Conservation (phyloP, 2,797 vertebrate genomes). For the Glossophaga mutica region DNA sequence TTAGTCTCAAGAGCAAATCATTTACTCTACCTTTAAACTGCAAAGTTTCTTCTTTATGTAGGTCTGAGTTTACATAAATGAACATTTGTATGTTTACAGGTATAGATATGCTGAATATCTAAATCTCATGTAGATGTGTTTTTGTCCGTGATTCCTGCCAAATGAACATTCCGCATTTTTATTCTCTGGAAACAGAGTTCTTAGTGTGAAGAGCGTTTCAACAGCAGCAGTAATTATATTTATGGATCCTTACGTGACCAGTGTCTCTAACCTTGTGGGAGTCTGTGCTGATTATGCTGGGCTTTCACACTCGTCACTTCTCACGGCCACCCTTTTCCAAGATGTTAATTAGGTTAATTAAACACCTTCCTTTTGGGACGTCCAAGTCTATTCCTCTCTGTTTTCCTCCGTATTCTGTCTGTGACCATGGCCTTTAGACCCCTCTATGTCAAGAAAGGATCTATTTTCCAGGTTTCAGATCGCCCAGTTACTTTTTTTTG, state of each 20-base stretch:
- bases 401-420: neutral
- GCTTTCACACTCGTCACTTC: neutral
- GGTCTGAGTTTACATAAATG: neutral
- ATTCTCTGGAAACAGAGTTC: neutral
- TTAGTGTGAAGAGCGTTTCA: neutral
- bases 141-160: neutral
- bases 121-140: neutral
- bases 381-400: neutral
- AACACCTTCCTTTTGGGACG: slow-evolving; percentile 24
- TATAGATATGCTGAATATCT: neutral
- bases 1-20: neutral
- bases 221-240: neutral
- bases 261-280: neutral
- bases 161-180: neutral
- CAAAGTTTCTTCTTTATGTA: neutral
- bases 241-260: neutral
- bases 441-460: neutral
- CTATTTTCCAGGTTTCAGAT: neutral
- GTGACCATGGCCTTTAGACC: neutral
- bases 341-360: slow-evolving; percentile 16
- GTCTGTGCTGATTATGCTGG: neutral
- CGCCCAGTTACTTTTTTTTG: neutral
- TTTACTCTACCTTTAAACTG: neutral
- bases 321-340: neutral
- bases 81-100: neutral